Evolutionary conservation across 2,888 invertebrate species (phyloP), one percentile per base, ranked within the genome.

Genomic region (Apodemia zela): DNA sequence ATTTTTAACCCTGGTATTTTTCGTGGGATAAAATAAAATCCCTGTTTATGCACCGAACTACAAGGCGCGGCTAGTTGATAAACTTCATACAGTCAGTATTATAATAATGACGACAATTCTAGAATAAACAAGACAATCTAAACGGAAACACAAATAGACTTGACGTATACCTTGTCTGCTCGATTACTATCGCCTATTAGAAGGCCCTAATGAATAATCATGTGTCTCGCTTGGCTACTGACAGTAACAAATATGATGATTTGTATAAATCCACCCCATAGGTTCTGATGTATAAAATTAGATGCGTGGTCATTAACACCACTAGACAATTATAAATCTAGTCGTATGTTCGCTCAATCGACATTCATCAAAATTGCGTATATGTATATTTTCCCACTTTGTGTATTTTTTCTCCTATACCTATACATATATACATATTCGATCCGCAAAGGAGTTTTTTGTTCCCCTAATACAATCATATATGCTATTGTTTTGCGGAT

Each of bases 141-240:
- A 4, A 54, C 21, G 25, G 25, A 6, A 54, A 25, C 54, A 15
- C 25, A 21, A 54, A 54, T 54, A 54, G 54, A 54, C 21, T 21
- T 54, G 54, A 54, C 54, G 15, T 49, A 63, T 42, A 25, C 57
- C 18, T 18, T 17, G 45, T 49, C 42, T 58, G 63, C 58, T 51
- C 60, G 18, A 67, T 64, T 65, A 61, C 60, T 62, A 45, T 59
- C 62, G 58, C 63, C 72, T 67, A 74, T 71, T 60, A 67, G 69
- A 60, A 21, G 25, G 47, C 18, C n/a, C 49, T 60, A 63, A 68
- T 62, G 54, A 62, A 59, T 59, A 60, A 63, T 59, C 42, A 38
- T 17, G 15, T 49, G 54, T 33, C 59, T 35, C 51, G 51, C 61
- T 60, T 61, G 25, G 29, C 35, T 51, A 59, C 13, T 61, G 67